Base-by-base conservation (phyloP, 2,888 invertebrate species). In the Euphydryas editha region DNA sequence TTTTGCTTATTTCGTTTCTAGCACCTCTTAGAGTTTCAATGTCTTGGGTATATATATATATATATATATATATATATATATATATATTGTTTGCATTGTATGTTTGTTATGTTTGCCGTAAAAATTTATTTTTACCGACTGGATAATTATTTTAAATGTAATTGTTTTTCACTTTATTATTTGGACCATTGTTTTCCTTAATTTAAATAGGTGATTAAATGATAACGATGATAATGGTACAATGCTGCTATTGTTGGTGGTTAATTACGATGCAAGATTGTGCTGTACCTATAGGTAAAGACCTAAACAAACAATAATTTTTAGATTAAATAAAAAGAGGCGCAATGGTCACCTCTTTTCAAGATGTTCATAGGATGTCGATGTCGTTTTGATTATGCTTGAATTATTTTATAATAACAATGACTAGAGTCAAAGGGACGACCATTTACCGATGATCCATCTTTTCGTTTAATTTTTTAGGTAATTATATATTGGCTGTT, bases 1-100 rank as follows among this genome's bases (percentile, higher is more conserved):
- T 62, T 67, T 61, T 11, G 54, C 49, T 61, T 39, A 56, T 67
- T 57, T 62, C 59, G 56, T 56, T 62, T 65, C 58, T 7, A 30
- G 21, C 39, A 15, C 15, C n/a, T 44, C n/a, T 44, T n/a, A 44
- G 42, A 44, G 42, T 44, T 44, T 44, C 5, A 44, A 2, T 44
- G 13, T 39, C 15, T 11, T 15, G 1, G 11, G 11, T 15, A 39
- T 39, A 10, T 39, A 6, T n/a, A n/a, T n/a, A n/a, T n/a, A n/a
- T n/a, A n/a, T n/a, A n/a, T n/a, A n/a, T n/a, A n/a, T n/a, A n/a
- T n/a, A n/a, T n/a, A n/a, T n/a, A n/a, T n/a, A n/a, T n/a, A n/a
- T n/a, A n/a, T n/a, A 4, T 30, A 7, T 30, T 30, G 30, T 30
- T 30, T 30, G 8, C 4, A 30, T 24, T 30, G 30, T 4, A 30